These are phyloP conservation scores for Hydrocynus forskahlii DNA, from an alignment of 2,797 vertebrate species.

Conservation along the genomic window DNA sequence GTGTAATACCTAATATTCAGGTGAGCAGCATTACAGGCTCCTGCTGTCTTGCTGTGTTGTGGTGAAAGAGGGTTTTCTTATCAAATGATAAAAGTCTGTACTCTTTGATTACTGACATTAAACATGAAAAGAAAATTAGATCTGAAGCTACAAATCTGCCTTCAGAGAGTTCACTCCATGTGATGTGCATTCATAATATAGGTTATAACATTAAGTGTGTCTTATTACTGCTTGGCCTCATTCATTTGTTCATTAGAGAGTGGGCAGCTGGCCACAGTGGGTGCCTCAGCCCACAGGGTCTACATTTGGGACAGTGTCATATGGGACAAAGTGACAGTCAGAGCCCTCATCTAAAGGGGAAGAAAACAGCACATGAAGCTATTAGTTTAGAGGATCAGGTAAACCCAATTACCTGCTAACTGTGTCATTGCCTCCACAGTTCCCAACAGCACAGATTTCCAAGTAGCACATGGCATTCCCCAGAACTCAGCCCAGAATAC, in stretches of 20 bases:
- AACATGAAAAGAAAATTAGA: background rate
- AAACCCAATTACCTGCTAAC: conserved; percentile 38
- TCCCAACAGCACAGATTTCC: background rate
- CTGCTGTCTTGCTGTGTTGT: conserved; percentile 24
- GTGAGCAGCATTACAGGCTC: conserved; percentile 11
- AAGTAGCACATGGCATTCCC: background rate
- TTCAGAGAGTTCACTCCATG: background rate
- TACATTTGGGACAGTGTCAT: background rate
- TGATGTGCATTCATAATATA: background rate
- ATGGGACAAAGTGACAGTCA: background rate
- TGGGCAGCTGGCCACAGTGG: background rate
- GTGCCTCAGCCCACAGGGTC: background rate
- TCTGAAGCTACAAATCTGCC: background rate
- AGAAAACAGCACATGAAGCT: background rate
- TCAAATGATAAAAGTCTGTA: conserved; percentile 26
- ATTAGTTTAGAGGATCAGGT: conserved; percentile 1
- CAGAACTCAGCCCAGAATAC: background rate
- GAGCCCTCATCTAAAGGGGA: background rate
- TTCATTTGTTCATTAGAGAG: background rate
- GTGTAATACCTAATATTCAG: background rate
- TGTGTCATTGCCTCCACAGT: conserved; percentile 22
- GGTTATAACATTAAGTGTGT: background rate
- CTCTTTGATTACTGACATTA: background rate
- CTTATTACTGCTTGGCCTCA: background rate
- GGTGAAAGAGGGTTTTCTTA: conserved; percentile 11